phyloP scores from a whole-genome alignment of 23 tunicate genomes.

The Halocynthia aurantium region DNA sequence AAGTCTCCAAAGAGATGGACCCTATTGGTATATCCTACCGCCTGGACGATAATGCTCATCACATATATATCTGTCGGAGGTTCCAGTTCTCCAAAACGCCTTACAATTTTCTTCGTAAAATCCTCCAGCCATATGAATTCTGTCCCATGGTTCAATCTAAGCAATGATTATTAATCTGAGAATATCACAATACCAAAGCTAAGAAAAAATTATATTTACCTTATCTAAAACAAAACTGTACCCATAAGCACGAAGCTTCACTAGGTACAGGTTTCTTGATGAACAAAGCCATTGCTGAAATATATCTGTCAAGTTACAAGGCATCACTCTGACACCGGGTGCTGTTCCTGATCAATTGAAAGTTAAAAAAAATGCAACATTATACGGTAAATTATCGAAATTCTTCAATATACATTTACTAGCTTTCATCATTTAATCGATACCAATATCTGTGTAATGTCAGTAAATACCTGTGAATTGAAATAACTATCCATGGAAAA shows the following conservation, averaged over 20 bases:
- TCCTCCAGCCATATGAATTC: conserved; percentile 47
- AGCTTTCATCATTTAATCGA: too few species aligned
- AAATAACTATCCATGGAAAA: too few species aligned
- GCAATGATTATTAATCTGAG: background rate
- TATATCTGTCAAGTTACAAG: conserved; percentile 56
- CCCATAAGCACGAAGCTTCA: conserved; percentile 38
- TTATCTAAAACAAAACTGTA: conserved; percentile 52
- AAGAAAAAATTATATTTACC: conserved; percentile 19
- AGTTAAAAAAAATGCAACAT: background rate
- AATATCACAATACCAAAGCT: background rate
- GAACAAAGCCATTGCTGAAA: conserved; percentile 82
- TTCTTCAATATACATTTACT: too few species aligned
- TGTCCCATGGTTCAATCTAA: conserved; percentile 64
- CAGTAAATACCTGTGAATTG: too few species aligned
- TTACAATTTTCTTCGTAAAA: conserved; percentile 32
- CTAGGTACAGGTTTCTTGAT: conserved; percentile 59
- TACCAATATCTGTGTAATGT: too few species aligned
- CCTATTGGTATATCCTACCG: conserved; percentile 19
- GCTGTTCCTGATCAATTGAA: conserved; percentile 11
- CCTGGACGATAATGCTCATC: conserved; percentile 72
- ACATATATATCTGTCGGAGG: conserved; percentile 38
- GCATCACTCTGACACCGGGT: conserved; percentile 56
- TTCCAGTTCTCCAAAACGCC: conserved; percentile 51
- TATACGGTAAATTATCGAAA: background rate
- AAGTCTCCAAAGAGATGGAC: too few species aligned